These are phyloP conservation scores for Armadillidium nasatum DNA, from an alignment of 1,140 invertebrate species.

Conservation along the genomic window DNA sequence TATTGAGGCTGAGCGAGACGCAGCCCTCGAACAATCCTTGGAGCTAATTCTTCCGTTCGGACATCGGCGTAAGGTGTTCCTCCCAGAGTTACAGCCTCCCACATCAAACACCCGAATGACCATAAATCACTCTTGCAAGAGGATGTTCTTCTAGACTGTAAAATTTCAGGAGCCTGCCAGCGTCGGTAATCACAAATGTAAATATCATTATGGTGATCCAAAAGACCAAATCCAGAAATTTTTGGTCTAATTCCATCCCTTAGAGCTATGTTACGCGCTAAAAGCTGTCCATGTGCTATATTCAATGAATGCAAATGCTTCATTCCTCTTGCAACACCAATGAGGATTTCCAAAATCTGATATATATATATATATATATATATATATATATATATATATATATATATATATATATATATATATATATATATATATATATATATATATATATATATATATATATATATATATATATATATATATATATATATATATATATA, in stretches of 20 bases:
- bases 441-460: background rate
- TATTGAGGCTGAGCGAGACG: slow-evolving; percentile 66
- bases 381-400: slow-evolving; percentile 2
- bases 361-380: slow-evolving; percentile 4
- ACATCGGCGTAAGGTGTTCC: slow-evolving; percentile 70
- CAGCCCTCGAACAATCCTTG: slow-evolving; percentile 62
- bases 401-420: slow-evolving; percentile 9
- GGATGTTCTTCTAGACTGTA: slow-evolving; percentile 60
- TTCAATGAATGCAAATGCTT: slow-evolving; percentile 59
- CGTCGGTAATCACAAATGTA: slow-evolving; percentile 61
- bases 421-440: background rate
- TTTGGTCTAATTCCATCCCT: slow-evolving; percentile 61
- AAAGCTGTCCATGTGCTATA: slow-evolving; percentile 66
- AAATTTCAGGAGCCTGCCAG: slow-evolving; percentile 71
- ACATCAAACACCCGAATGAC: slow-evolving; percentile 73
- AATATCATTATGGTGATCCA: slow-evolving; percentile 50
- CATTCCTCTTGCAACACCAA: slow-evolving; percentile 62
- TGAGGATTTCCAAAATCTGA: slow-evolving; percentile 55
- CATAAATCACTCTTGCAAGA: slow-evolving; percentile 70
- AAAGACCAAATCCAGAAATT: slow-evolving; percentile 66
- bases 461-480: background rate
- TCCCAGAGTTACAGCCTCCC: slow-evolving; percentile 77
- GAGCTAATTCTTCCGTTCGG: slow-evolving; percentile 61
- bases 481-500: background rate
- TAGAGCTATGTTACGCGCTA: slow-evolving; percentile 65